Evolutionary conservation across 2,888 invertebrate genomes (phyloP).

Genomic region (Pecten maximus): DNA sequence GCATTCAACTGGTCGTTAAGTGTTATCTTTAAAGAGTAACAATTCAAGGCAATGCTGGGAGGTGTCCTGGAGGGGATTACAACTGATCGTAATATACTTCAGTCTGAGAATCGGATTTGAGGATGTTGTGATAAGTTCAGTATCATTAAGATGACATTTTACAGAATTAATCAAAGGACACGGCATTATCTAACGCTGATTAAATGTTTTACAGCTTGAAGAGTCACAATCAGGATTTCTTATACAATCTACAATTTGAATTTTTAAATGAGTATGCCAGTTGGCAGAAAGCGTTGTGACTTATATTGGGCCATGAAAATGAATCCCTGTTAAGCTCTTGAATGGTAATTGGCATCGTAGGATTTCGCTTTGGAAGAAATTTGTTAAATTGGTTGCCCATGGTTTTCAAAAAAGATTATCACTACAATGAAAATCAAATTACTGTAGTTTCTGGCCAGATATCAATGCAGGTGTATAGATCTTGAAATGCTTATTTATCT

Average conservation of each 20-base stretch:
- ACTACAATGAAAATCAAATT: constrained; percentile 27
- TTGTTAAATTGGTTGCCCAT: neutral
- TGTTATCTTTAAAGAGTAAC: neutral
- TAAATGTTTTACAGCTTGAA: neutral
- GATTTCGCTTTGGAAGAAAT: neutral
- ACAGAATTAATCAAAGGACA: neutral
- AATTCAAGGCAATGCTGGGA: neutral
- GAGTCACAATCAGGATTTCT: neutral
- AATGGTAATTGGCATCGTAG: neutral
- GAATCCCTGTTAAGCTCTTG: neutral
- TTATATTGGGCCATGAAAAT: neutral
- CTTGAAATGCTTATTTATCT: neutral
- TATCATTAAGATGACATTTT: neutral
- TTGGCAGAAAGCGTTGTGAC: neutral
- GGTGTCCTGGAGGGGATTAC: neutral
- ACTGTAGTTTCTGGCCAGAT: neutral
- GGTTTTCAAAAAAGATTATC: neutral
- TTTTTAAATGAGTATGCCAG: neutral
- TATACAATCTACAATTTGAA: neutral
- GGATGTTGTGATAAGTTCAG: neutral
- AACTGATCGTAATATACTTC: neutral
- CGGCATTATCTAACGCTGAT: neutral
- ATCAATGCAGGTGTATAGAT: neutral
- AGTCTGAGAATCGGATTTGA: neutral
- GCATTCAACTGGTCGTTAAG: neutral